A percentile compares a stretch with the other conserved stretches of the same genome.
Evolutionary conservation across 2,797 vertebrate genomes (phyloP).

Genomic region (Brachyrhaphis roseni): DNA sequence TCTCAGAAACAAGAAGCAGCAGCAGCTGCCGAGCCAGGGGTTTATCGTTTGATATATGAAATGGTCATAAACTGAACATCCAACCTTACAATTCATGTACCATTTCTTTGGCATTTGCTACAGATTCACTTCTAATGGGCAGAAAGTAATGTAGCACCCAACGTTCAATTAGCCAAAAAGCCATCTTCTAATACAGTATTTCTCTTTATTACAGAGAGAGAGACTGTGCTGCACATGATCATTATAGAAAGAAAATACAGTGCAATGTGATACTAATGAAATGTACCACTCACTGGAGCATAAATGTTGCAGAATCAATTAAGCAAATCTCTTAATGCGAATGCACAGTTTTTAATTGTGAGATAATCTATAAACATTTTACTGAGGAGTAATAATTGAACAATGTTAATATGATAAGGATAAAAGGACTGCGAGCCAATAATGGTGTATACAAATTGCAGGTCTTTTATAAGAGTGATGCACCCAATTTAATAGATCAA

Average conservation of each 20-base stretch:
- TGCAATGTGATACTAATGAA: constrained; percentile 22
- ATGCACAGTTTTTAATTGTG: constrained; percentile 2
- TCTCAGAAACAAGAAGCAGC: neutral
- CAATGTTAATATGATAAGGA: neutral
- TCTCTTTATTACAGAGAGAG: constrained; percentile 6
- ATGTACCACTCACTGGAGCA: constrained; percentile 5
- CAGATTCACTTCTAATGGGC: neutral
- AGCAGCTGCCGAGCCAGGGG: neutral
- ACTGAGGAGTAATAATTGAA: neutral
- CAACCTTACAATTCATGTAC: neutral
- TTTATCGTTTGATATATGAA: neutral
- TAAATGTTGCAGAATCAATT: constrained; percentile 30
- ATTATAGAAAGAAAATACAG: constrained; percentile 8
- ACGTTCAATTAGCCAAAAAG: constrained; percentile 2
- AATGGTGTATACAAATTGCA: constrained; percentile 4
- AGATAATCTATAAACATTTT: constrained; percentile 9
- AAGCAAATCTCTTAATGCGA: neutral
- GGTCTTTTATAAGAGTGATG: neutral
- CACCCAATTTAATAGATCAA: neutral
- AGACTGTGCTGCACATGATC: constrained; percentile 8
- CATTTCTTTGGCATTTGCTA: neutral
- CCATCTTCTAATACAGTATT: constrained; percentile 1
- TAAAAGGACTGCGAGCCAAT: constrained; percentile 9
- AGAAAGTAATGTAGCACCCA: neutral
- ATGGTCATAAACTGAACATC: neutral